Conservation (phyloP, 2,113 vertebrate species). For the Vombatus ursinus region DNA sequence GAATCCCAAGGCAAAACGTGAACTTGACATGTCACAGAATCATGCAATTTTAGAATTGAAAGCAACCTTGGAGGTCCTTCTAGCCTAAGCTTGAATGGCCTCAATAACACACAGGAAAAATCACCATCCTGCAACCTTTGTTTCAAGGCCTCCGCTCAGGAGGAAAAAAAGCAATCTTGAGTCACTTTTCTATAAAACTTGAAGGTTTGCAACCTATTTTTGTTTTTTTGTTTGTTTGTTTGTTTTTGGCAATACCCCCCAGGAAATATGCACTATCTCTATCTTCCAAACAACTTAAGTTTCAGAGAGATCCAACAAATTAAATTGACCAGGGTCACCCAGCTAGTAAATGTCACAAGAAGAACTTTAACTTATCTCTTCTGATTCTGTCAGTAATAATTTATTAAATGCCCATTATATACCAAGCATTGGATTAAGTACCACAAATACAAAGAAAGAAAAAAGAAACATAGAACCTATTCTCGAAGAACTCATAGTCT, state of each 20-base stretch:
- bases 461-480: neutral
- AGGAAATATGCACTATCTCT: neutral
- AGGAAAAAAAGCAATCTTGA: neutral
- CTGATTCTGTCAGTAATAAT: neutral
- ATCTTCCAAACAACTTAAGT: neutral
- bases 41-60: neutral
- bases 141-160: neutral
- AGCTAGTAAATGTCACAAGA: neutral
- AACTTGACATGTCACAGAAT: neutral
- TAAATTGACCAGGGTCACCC: neutral
- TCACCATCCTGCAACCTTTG: neutral
- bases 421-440: neutral
- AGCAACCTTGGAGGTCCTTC: neutral
- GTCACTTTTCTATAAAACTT: neutral
- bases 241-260: neutral
- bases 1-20: neutral
- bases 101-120: neutral
- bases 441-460: neutral
- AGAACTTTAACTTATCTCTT: neutral
- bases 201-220: neutral
- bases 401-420: constrained; percentile 25
- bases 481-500: neutral
- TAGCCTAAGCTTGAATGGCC: neutral
- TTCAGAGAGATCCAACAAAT: neutral
- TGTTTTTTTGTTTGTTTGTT: too few species aligned